Conservation (phyloP, 2,888 invertebrate species). For the Metopia argyrocephala region DNA sequence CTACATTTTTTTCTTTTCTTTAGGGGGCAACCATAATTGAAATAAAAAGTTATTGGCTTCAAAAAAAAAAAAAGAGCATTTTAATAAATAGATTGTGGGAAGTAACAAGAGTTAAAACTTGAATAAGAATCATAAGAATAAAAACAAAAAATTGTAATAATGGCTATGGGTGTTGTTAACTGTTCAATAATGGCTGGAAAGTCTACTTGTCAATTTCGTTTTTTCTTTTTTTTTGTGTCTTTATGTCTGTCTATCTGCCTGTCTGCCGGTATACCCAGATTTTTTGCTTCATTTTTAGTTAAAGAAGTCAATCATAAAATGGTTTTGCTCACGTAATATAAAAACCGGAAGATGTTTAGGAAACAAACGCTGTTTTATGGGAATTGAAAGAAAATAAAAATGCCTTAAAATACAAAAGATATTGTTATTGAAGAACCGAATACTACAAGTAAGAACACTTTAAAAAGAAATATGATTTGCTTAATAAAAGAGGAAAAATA, state of each 20-base stretch:
- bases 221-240: too few relatives aligned
- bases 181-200: conserved; percentile 7
- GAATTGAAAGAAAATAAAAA: background rate
- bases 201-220: background rate
- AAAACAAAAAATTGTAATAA: conserved; percentile 4
- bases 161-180: conserved; percentile 7
- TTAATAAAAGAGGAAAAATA: too few relatives aligned
- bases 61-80: background rate
- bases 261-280: background rate
- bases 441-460: too few relatives aligned
- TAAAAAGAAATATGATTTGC: too few relatives aligned
- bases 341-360: conserved; percentile 22
- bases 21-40: background rate
- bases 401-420: background rate
- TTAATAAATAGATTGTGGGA: background rate
- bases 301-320: conserved; percentile 28
- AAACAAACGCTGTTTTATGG: background rate
- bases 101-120: conserved; percentile 1
- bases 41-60: background rate
- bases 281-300: background rate
- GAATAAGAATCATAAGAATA: conserved; percentile 19
- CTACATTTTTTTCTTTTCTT: background rate
- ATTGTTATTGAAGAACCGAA: background rate
- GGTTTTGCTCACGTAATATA: conserved; percentile 36
- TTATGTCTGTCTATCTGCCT: background rate